phyloP scores from a whole-genome alignment of 2,888 invertebrate species.

The Oithona nana region DNA sequence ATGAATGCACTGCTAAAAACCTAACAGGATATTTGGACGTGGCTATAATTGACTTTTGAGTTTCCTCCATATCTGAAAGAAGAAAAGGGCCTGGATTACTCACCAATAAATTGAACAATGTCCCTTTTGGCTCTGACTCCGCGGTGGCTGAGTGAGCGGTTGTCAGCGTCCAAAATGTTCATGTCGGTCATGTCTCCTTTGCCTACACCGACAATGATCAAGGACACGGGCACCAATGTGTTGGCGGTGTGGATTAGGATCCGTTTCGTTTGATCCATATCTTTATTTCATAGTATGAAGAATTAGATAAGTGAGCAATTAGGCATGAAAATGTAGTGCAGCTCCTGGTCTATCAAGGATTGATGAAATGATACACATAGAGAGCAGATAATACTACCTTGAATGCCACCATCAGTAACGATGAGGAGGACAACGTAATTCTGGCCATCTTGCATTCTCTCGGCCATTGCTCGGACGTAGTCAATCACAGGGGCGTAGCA shows the following conservation, averaged over 20 bases:
- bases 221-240: conserved; percentile 37
- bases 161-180: conserved; percentile 39
- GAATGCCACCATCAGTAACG: conserved; percentile 36
- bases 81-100: not conserved
- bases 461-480: conserved; percentile 29
- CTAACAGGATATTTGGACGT: not conserved
- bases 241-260: conserved; percentile 29
- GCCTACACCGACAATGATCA: conserved; percentile 42
- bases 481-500: conserved; percentile 36
- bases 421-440: conserved; percentile 35
- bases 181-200: conserved; percentile 39
- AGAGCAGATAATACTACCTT: too few relatives aligned
- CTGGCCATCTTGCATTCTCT: conserved; percentile 27
- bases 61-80: not conserved
- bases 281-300: not conserved
- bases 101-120: conserved; percentile 34
- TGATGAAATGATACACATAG: not conserved
- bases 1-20: not conserved
- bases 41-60: not conserved
- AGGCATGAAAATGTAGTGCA: not conserved
- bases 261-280: conserved; percentile 1
- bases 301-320: conserved; percentile 22
- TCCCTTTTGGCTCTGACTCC: conserved; percentile 35
- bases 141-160: conserved; percentile 23
- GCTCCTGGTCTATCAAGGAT: not conserved